Evolutionary conservation across 2,888 invertebrate species (phyloP).

Genomic region (Oligia latruncula): DNA sequence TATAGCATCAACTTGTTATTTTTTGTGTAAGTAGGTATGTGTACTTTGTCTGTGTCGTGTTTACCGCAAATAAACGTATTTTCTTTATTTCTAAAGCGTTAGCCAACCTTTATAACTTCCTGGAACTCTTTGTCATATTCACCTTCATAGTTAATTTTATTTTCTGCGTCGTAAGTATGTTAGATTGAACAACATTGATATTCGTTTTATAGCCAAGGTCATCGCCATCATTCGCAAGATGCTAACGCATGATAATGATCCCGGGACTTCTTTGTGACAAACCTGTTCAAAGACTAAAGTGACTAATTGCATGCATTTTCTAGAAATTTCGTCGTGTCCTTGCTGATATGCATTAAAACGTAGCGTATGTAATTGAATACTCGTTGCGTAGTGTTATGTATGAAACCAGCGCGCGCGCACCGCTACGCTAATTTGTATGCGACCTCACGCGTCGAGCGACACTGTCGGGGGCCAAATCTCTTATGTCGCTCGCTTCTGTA

Average conservation of each 20-base stretch:
- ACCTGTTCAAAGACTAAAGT: neutral
- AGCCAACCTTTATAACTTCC: neutral
- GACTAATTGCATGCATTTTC: constrained; percentile 9
- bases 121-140: neutral
- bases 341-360: constrained; percentile 3
- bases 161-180: neutral
- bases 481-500: constrained; percentile 50
- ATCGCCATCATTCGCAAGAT: neutral
- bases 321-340: constrained; percentile 20
- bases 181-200: neutral
- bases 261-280: neutral
- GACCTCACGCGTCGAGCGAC: constrained; percentile 75
- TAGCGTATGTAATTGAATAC: constrained; percentile 46
- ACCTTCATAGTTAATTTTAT: neutral
- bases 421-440: constrained; percentile 79
- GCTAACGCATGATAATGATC: neutral
- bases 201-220: constrained; percentile 5
- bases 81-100: neutral
- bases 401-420: constrained; percentile 67
- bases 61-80: neutral
- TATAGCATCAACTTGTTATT: neutral
- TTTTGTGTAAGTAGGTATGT: neutral
- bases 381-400: constrained; percentile 42
- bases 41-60: neutral
- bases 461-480: constrained; percentile 67